Percentiles rank a stretch among this genome's conserved stretches.
These are phyloP conservation scores for Himantopus leucocephalus DNA, from an alignment of 2,113 vertebrate species.

Conservation along the genomic window DNA sequence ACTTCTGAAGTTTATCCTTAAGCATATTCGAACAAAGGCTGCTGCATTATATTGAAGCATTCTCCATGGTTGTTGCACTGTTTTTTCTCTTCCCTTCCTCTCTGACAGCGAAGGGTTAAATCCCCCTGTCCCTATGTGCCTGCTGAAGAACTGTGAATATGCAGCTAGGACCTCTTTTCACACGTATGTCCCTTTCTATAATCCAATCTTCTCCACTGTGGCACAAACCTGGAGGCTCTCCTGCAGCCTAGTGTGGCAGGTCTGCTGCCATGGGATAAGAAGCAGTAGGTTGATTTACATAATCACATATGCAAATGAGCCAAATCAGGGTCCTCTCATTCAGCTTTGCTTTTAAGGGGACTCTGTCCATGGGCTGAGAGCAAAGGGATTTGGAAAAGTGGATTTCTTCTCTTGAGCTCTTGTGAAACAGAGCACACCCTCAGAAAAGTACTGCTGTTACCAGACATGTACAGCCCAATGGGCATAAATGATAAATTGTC, in stretches of 20 bases:
- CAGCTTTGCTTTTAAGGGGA: slow-evolving; percentile 32
- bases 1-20: not conserved
- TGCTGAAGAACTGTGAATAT: slow-evolving; percentile 24
- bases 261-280: slow-evolving; percentile 57
- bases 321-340: slow-evolving; percentile 18
- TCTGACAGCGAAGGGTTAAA: slow-evolving; percentile 13
- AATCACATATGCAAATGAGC: slow-evolving; percentile 47
- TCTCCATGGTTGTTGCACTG: not conserved
- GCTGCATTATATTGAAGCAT: not conserved
- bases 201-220: slow-evolving; percentile 52
- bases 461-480: not conserved
- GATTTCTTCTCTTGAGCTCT: not conserved
- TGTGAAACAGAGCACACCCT: not conserved
- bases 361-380: not conserved
- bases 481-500: not conserved
- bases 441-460: not conserved
- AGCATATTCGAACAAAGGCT: not conserved
- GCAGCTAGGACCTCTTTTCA: slow-evolving; percentile 31
- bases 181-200: not conserved
- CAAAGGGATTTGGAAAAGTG: not conserved
- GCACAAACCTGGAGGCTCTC: slow-evolving; percentile 49
- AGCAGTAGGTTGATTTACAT: slow-evolving; percentile 48
- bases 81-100: not conserved
- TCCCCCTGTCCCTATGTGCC: not conserved
- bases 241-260: slow-evolving; percentile 10